A percentile compares a stretch with the other conserved stretches of the same genome.
phyloP scores from a whole-genome alignment of 2,113 vertebrate species.

The Phaethornis superciliosus region DNA sequence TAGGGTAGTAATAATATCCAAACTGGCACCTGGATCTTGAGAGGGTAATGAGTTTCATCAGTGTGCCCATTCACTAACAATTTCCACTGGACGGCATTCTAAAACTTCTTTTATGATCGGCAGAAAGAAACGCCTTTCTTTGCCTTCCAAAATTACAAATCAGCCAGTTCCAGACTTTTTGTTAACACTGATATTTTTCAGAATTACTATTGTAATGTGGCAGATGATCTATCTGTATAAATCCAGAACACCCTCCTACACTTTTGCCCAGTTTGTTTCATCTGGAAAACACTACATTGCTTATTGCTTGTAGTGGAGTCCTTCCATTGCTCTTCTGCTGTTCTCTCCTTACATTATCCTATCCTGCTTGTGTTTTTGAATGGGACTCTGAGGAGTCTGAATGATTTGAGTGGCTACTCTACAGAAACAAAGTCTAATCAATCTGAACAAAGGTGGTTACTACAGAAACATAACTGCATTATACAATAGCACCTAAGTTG shows the following conservation, averaged over 20 bases:
- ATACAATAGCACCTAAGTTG: fast-evolving
- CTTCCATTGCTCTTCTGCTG: not conserved
- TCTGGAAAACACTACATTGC: not conserved
- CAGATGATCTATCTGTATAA: not conserved
- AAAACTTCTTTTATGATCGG: not conserved
- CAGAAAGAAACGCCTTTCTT: not conserved
- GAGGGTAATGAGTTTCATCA: not conserved
- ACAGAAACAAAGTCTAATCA: not conserved
- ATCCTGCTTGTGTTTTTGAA: not conserved
- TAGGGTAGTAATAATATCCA: not conserved
- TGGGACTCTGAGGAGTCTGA: not conserved
- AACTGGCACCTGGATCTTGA: not conserved
- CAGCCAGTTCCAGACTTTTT: not conserved
- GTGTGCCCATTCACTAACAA: not conserved
- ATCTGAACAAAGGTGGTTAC: not conserved
- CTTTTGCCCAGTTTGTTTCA: not conserved
- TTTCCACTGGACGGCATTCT: not conserved
- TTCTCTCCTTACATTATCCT: not conserved
- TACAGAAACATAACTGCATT: not conserved
- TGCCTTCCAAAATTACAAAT: conserved; percentile 28
- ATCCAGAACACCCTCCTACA: not conserved
- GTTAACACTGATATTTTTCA: not conserved
- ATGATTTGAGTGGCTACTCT: not conserved
- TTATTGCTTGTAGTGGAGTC: not conserved
- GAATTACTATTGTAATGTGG: not conserved